A percentile compares a stretch with the other conserved stretches of the same genome.
These are phyloP conservation scores for Caenorhabditis japonica DNA, from an alignment of 2,888 invertebrate genomes.

Conservation along the genomic window DNA sequence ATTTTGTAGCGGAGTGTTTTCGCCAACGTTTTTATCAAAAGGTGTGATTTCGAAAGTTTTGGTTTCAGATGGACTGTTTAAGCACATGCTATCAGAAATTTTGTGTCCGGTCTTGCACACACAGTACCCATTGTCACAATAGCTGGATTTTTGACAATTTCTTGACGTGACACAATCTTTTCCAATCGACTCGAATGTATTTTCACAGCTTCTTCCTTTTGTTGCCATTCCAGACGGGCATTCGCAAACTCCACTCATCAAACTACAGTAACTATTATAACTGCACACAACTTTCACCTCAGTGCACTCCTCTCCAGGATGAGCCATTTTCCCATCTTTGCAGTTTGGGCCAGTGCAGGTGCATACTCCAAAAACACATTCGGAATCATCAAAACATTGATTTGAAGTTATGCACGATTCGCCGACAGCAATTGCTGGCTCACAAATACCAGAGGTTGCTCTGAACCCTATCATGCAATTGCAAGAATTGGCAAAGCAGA, in stretches of 20 bases:
- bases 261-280: constrained; percentile 67
- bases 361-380: constrained; percentile 60
- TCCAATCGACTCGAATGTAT: constrained; percentile 65
- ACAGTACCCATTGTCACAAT: constrained; percentile 74
- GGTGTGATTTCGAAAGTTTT: constrained; percentile 47
- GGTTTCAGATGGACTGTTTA: constrained; percentile 48
- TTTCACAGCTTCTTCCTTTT: constrained; percentile 62
- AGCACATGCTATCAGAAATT: constrained; percentile 24
- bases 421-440: constrained; percentile 54
- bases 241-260: constrained; percentile 74
- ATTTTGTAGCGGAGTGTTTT: constrained; percentile 51
- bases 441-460: constrained; percentile 60
- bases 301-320: constrained; percentile 71
- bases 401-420: constrained; percentile 58
- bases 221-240: constrained; percentile 72
- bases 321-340: constrained; percentile 55
- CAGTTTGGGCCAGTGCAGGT: constrained; percentile 58
- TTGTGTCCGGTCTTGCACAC: constrained; percentile 64
- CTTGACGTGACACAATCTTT: constrained; percentile 67
- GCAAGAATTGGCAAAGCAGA: constrained; percentile 68
- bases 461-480: constrained; percentile 71
- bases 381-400: constrained; percentile 59
- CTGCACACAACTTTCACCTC: constrained; percentile 60
- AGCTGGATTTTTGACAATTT: constrained; percentile 70
- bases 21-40: constrained; percentile 43